A percentile compares a stretch with the other conserved stretches of the same genome.
Conservation (phyloP, 2,113 vertebrate genomes). For the Dermatemys mawii region DNA sequence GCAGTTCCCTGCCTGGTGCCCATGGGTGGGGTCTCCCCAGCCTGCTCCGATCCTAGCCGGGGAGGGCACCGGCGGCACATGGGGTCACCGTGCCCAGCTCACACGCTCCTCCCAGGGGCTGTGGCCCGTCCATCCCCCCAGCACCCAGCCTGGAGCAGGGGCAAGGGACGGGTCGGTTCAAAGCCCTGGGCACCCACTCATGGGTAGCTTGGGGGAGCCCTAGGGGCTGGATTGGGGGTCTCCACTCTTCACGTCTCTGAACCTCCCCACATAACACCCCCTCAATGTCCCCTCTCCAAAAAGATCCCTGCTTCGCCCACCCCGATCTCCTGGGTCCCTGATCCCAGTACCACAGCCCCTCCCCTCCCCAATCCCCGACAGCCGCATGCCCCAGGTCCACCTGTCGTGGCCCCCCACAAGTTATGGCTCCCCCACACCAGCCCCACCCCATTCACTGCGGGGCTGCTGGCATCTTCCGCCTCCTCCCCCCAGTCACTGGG, state of each 20-base stretch:
- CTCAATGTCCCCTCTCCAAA: neutral
- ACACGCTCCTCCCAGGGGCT: neutral
- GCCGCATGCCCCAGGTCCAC: neutral
- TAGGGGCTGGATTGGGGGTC: neutral
- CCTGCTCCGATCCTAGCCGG: too few species aligned
- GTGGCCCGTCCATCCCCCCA: neutral
- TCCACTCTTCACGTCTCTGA: neutral
- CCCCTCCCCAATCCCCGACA: neutral
- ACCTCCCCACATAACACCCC: neutral
- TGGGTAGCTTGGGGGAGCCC: too few species aligned
- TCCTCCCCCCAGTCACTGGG: too few species aligned
- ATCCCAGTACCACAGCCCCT: too few species aligned
- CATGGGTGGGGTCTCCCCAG: too few species aligned
- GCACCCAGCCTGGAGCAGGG: too few species aligned
- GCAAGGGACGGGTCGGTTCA: too few species aligned
- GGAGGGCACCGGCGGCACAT: too few species aligned
- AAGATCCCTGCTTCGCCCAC: neutral
- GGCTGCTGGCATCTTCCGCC: too few species aligned
- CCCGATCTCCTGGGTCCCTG: neutral
- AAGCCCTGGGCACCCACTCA: neutral
- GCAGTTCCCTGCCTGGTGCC: neutral
- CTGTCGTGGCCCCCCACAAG: neutral
- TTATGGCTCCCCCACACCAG: neutral
- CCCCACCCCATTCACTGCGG: too few species aligned
- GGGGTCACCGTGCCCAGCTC: neutral